Percentiles rank a stretch among this genome's conserved stretches.
Conservation (phyloP, 2,888 invertebrate genomes). For the Heterodera filipjevi region DNA sequence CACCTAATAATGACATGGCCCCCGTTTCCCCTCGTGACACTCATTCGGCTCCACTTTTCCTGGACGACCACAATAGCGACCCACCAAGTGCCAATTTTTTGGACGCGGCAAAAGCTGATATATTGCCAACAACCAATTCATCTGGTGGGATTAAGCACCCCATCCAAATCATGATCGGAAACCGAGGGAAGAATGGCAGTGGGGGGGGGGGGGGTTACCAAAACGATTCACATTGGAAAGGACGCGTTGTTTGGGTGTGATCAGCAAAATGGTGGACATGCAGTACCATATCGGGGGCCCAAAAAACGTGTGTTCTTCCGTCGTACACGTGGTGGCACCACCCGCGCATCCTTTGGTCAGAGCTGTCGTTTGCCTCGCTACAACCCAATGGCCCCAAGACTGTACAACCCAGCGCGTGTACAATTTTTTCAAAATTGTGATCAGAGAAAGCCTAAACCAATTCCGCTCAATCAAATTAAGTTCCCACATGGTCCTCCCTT, state of each 20-base stretch:
- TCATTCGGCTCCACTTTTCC: background rate
- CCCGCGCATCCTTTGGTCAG: slow-evolving; percentile 72
- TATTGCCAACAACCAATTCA: background rate
- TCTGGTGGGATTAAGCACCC: background rate
- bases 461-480: background rate
- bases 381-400: slow-evolving; percentile 73
- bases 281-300: background rate
- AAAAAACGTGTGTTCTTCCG: background rate
- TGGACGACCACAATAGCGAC: background rate
- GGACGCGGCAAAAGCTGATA: background rate
- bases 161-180: background rate
- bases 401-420: background rate
- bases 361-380: too few species aligned
- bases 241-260: background rate
- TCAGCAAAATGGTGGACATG: background rate
- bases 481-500: background rate
- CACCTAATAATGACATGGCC: background rate
- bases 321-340: slow-evolving; percentile 82
- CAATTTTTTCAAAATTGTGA: slow-evolving; percentile 78
- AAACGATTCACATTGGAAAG: background rate
- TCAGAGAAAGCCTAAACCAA: slow-evolving; percentile 69
- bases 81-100: background rate
- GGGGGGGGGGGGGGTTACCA: background rate
- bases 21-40: background rate
- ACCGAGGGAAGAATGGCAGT: background rate